phyloP scores from a whole-genome alignment of 2,113 vertebrate species.

The Athene noctua region DNA sequence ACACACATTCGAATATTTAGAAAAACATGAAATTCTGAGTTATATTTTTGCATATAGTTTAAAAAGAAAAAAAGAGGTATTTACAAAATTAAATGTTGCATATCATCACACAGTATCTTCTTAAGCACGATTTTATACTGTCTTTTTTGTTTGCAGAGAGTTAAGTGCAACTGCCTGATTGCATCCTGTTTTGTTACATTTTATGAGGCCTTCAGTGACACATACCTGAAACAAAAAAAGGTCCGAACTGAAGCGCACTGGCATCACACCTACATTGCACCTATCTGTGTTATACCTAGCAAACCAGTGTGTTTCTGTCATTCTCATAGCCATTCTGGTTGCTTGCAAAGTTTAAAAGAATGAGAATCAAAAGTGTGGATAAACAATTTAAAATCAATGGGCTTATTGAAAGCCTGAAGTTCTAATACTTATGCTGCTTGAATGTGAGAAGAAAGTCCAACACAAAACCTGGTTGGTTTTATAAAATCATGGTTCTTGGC shows the following conservation, averaged over 20 bases:
- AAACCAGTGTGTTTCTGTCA: background rate
- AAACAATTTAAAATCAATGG: background rate
- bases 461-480: background rate
- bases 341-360: background rate
- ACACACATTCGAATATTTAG: background rate
- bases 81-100: background rate
- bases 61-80: background rate
- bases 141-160: background rate
- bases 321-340: background rate
- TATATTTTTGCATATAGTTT: background rate
- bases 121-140: background rate
- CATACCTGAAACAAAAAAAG: rapidly evolving
- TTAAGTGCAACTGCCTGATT: background rate
- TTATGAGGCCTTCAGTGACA: background rate
- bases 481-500: background rate
- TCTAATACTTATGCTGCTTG: background rate
- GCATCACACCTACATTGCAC: rapidly evolving
- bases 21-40: background rate
- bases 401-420: background rate
- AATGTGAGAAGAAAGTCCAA: background rate
- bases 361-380: background rate
- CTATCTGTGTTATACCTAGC: background rate
- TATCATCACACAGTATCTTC: background rate
- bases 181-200: background rate
- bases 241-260: background rate